Evolutionary conservation across 2,888 invertebrate species (phyloP).

Genomic region (Apotomis capreana): DNA sequence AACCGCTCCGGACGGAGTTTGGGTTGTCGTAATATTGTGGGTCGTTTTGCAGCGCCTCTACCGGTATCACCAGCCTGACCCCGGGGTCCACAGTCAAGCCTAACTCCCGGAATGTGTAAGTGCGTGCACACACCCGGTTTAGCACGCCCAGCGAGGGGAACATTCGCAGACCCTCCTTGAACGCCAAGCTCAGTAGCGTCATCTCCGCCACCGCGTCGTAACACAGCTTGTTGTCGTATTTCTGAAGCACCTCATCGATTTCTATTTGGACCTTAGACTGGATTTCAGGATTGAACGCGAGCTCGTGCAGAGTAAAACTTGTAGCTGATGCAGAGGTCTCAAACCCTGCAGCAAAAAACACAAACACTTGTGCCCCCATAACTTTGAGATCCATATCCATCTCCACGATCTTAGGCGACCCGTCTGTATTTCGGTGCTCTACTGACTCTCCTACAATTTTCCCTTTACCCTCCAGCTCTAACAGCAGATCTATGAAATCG

Average conservation of each 20-base stretch:
- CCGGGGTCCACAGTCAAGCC: slow-evolving; percentile 38
- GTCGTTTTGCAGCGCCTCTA: slow-evolving; percentile 43
- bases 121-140: slow-evolving; percentile 27
- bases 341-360: slow-evolving; percentile 64
- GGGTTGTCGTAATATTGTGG: slow-evolving; percentile 47
- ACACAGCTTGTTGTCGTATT: slow-evolving; percentile 50
- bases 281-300: slow-evolving; percentile 60
- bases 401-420: slow-evolving; percentile 49
- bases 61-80: slow-evolving; percentile 34
- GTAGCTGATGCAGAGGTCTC: slow-evolving; percentile 61
- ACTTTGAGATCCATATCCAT: slow-evolving; percentile 53
- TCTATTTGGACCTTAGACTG: slow-evolving; percentile 59
- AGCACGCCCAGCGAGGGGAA: slow-evolving; percentile 27
- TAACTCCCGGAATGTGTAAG: slow-evolving; percentile 34
- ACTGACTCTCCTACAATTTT: slow-evolving; percentile 50
- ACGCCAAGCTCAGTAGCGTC: slow-evolving; percentile 55
- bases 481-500: slow-evolving; percentile 59
- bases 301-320: slow-evolving; percentile 53
- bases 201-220: slow-evolving; percentile 57
- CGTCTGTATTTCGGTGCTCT: slow-evolving; percentile 50
- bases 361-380: slow-evolving; percentile 55
- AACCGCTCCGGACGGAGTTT: slow-evolving; percentile 50
- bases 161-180: slow-evolving; percentile 40
- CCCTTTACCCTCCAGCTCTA: slow-evolving; percentile 55
- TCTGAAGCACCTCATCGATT: slow-evolving; percentile 53